These are phyloP conservation scores for Brachypalpus laphriformis DNA, from an alignment of 2,888 invertebrate genomes.

Conservation along the genomic window DNA sequence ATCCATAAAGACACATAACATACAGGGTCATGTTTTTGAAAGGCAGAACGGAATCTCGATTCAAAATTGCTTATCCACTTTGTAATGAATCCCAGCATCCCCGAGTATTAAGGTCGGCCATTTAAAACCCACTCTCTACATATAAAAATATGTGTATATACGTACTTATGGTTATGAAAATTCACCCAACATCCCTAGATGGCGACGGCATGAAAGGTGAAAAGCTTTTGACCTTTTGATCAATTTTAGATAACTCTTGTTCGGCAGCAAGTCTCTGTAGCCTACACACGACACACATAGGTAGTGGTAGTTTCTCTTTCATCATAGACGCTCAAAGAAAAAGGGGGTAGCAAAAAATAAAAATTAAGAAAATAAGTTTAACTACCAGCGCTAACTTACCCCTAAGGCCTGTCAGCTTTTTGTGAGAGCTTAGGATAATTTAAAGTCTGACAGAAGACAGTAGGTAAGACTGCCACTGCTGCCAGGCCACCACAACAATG, in stretches of 20 bases:
- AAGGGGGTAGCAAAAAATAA: neutral
- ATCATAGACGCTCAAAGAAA: conserved; percentile 4
- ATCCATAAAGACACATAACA: neutral
- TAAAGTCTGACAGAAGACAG: conserved; percentile 4
- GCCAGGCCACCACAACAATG: neutral
- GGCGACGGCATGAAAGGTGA: neutral
- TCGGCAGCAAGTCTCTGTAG: neutral
- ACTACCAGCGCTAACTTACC: conserved; percentile 11
- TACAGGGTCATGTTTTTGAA: neutral
- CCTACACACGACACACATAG: conserved; percentile 1
- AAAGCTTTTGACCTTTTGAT: conserved; percentile 60
- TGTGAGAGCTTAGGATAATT: conserved; percentile 12
- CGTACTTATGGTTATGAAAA: conserved; percentile 34
- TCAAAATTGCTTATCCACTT: conserved; percentile 33
- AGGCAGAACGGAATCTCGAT: conserved; percentile 3
- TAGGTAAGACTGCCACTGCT: neutral
- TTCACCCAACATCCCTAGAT: neutral
- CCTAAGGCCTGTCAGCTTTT: neutral
- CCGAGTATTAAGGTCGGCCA: neutral
- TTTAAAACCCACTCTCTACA: no score
- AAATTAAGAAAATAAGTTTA: conserved; percentile 49
- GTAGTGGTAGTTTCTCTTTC: neutral
- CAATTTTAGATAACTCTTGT: conserved; percentile 54
- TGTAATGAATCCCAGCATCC: conserved; percentile 6
- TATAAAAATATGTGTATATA: neutral